Evolutionary conservation across 2,113 vertebrate species (phyloP), one percentile per base, ranked within the genome.

Genomic region (Triplophysa dalaica): DNA sequence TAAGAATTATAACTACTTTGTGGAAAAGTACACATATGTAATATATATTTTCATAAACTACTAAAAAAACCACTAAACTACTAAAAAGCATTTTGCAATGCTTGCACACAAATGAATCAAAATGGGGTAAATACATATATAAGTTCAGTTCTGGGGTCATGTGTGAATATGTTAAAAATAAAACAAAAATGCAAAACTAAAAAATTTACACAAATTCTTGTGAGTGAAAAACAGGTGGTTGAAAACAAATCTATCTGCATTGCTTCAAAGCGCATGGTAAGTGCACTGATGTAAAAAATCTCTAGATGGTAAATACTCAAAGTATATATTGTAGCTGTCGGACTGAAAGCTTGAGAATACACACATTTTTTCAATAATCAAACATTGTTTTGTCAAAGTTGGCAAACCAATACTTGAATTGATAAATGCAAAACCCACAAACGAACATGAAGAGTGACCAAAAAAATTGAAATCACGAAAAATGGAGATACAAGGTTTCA

Each of bases 241-340:
- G 43, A 41, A 65, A 22, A 62, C 16, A 54, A 77, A 43, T 66
- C 66, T 26, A 89, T 89, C 90, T 91, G 90, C 91, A 90, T 91
- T 90, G 91, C 89, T 88, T 89, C 86, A 86, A 89, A 91, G 88
- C 83, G 87, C 89, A 91, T 84, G 89, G 89, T 85, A 79, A 90
- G 87, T 89, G 87, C 77, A 80, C 26, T 17, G 19, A 45, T 26
- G 11, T 2, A 4, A 12, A 64, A 77, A 67, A 58, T 43, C 38
- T 54, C 11, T 17, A 26, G 19, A 54, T 17, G 60, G 10, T 16
- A 8, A 19, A 52, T 56, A 21, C 11, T 56, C 16, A 50, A 58
- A 45, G 11, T 33, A 33, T 50, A 33, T 56, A 38, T 38, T 8
- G 33, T 38, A 1, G 33, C 33, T 38, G 33, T 38, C 33, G 7